Evolutionary conservation across 64 coral and sea anemone species (phyloP), one percentile per base, ranked within the genome.

Genomic region (Dendrophyllia cribrosa): DNA sequence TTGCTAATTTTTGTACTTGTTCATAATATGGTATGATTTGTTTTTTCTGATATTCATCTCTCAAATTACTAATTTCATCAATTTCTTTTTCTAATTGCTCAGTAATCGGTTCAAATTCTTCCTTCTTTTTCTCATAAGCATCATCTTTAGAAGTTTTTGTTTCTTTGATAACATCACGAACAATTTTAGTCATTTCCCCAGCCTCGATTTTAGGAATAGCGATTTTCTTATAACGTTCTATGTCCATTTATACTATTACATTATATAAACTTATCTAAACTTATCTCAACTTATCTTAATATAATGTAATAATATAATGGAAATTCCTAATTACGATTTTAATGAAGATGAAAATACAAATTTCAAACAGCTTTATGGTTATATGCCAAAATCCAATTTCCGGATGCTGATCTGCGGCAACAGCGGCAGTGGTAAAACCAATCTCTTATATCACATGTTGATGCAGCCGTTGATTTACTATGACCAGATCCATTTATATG

Each of bases 401-500:
- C 63, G 72, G 43, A 88, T 88, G 72, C 24, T 88, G 2, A 76
- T 88, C 7, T 9, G 20, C 5, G 52, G 9, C 0, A 34, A 34
- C 1, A 45, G 22, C 6, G 86, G 86, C 21, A 6, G 6, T n/a
- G 86, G 86, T 0, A 88, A 34, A 34, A 34, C 34, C 0, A 34
- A 34, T 34, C 34, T 34, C 34, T 34, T 34, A 34, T 34, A 34
- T 34, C 34, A 34, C 34, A 34, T 34, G 34, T 34, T 34, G 34
- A 34, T 34, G 34, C 34, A 34, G 34, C 86, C 86, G 19, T 25
- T 88, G 9, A 2, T 88, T 1, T 76, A 63, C 20, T 88, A 76
- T 63, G 86, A 88, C 7, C 51, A 47, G 55, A 15, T 88, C 4
- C 51, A 76, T 76, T 24, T 88, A 13, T 88, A 88, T 47, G 69